phyloP scores from a whole-genome alignment of 2,888 invertebrate genomes.

The Ophraella communa region DNA sequence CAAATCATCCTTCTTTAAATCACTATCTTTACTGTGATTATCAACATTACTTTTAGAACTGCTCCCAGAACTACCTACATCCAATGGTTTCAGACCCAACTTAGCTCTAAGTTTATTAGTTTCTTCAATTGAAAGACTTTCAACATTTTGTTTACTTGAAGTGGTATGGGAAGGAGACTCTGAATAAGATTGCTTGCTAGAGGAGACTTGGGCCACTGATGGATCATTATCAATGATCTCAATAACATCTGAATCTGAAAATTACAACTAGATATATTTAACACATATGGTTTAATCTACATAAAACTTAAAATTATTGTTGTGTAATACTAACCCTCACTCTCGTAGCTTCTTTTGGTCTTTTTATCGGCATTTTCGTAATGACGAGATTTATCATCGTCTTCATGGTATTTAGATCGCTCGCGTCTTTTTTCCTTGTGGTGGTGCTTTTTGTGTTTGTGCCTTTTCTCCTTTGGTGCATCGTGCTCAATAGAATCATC shows the following conservation, averaged over 20 bases:
- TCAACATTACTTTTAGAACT: slow-evolving; percentile 37
- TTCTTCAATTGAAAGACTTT: slow-evolving; percentile 78
- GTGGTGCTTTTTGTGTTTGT: slow-evolving; percentile 63
- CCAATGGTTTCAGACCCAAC: slow-evolving; percentile 91
- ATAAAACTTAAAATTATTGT: no score
- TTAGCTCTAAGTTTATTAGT: slow-evolving; percentile 91
- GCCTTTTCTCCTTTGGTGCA: slow-evolving; percentile 61
- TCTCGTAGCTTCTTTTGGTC: slow-evolving; percentile 57
- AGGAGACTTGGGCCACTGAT: slow-evolving; percentile 51
- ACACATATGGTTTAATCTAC: no score
- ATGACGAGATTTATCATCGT: slow-evolving; percentile 19
- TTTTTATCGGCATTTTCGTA: slow-evolving; percentile 26
- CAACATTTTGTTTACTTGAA: slow-evolving; percentile 53
- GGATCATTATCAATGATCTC: slow-evolving; percentile 51
- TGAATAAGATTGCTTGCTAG: slow-evolving; percentile 33
- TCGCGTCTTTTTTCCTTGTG: slow-evolving; percentile 59
- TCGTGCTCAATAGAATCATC: slow-evolving; percentile 61
- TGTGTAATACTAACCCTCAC: slow-evolving; percentile 64
- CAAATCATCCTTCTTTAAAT: slow-evolving; percentile 63
- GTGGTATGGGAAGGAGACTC: neutral
- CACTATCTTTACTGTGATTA: slow-evolving; percentile 60
- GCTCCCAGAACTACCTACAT: slow-evolving; percentile 59
- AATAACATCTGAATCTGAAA: slow-evolving; percentile 54
- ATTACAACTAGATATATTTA: no score
- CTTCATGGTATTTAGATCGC: slow-evolving; percentile 41